Conservation (phyloP, 1,140 invertebrate species). For the Drosophila pseudoobscura region DNA sequence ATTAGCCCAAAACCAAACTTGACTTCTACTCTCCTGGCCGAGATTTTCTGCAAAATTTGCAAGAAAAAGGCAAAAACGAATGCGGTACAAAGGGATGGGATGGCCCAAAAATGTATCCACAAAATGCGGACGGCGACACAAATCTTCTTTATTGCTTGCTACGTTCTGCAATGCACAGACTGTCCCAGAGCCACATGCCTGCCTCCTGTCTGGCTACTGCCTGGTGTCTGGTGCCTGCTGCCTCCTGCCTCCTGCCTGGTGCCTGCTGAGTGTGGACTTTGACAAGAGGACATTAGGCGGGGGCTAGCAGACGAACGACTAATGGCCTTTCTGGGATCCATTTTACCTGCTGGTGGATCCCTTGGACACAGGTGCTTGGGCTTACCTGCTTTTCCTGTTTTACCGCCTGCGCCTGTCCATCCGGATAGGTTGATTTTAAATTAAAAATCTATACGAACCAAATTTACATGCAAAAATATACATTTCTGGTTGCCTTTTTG, state of each 20-base stretch:
- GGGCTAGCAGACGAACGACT: conserved; percentile 71
- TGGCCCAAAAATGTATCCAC: conserved; percentile 52
- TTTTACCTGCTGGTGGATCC: conserved; percentile 39
- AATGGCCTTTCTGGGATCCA: conserved; percentile 75
- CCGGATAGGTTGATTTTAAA: conserved; percentile 70
- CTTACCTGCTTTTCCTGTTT: conserved; percentile 21
- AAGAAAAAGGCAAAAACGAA: conserved; percentile 45
- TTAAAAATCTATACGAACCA: conserved; percentile 65
- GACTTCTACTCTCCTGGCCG: conserved; percentile 61
- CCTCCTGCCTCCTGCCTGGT: conserved; percentile 10
- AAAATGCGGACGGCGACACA: conserved; percentile 74
- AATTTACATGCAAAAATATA: conserved; percentile 34
- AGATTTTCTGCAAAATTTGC: conserved; percentile 75
- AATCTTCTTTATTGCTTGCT: conserved; percentile 79
- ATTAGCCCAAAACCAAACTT: conserved; percentile 78
- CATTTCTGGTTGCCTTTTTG: conserved; percentile 1
- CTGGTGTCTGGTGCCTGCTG: conserved; percentile 11
- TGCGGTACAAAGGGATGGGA: conserved; percentile 35
- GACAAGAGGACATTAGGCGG: conserved; percentile 75
- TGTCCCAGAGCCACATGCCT: conserved; percentile 5
- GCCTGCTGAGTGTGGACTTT: conserved; percentile 44
- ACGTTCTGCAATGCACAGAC: conserved; percentile 66
- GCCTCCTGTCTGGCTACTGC: not conserved
- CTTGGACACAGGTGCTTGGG: conserved; percentile 55
- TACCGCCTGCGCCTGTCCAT: too few species aligned